Conservation (phyloP, 2,888 invertebrate species). For the Strigamia transsilvanica region DNA sequence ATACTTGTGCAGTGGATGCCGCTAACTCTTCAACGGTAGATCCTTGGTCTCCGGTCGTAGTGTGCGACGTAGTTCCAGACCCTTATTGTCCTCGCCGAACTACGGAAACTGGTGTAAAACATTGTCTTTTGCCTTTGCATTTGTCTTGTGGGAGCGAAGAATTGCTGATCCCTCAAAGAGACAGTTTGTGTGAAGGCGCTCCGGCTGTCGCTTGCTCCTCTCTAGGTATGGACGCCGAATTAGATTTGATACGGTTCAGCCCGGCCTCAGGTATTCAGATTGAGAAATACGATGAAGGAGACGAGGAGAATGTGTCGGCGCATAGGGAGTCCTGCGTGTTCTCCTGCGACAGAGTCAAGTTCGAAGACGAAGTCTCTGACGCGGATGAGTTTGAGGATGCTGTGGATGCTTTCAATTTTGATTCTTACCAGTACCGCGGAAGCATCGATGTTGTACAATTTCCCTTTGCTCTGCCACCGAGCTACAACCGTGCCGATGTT, state of each 20-base stretch:
- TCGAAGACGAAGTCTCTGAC: constrained; percentile 5
- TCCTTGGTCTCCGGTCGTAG: neutral
- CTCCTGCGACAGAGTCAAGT: neutral
- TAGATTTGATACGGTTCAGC: constrained; percentile 51
- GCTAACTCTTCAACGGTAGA: neutral
- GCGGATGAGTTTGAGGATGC: constrained; percentile 29
- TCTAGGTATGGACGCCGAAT: neutral
- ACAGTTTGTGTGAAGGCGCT: neutral
- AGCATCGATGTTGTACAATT: neutral
- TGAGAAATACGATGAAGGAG: neutral
- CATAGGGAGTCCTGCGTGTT: neutral
- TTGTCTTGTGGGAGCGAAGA: constrained; percentile 50
- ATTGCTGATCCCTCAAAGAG: constrained; percentile 26
- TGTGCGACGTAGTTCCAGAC: constrained; percentile 6
- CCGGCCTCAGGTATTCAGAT: neutral
- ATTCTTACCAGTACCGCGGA: neutral
- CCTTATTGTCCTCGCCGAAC: constrained; percentile 15
- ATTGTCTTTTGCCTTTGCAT: neutral
- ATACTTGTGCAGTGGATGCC: neutral
- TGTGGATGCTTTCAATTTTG: neutral
- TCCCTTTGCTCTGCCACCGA: neutral
- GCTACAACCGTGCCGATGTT: neutral
- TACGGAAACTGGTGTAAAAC: neutral
- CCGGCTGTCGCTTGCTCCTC: neutral
- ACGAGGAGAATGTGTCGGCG: neutral